Conservation (phyloP, 2,888 invertebrate species). For the Ametastegia equiseti region DNA sequence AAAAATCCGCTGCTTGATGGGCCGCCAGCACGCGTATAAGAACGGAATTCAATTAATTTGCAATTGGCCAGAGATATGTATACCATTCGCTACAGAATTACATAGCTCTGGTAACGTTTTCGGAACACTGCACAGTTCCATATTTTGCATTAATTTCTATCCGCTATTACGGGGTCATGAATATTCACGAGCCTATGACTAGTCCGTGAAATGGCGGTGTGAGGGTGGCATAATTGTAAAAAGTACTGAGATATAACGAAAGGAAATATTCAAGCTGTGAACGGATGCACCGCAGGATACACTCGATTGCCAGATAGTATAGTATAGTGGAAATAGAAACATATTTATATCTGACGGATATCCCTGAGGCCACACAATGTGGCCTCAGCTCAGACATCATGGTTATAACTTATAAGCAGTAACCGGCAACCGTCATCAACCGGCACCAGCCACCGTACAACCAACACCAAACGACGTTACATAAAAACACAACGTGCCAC, state of each 20-base stretch:
- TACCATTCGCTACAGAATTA: not conserved
- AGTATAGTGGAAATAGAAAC: conserved; percentile 47
- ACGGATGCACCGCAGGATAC: conserved; percentile 12
- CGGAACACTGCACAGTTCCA: not conserved
- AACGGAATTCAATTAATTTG: conserved; percentile 35
- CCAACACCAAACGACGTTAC: conserved; percentile 30
- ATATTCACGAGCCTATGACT: conserved; percentile 14
- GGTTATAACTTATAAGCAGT: conserved; percentile 32
- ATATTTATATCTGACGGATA: conserved; percentile 47
- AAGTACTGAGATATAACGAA: not conserved
- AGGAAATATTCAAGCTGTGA: conserved; percentile 14
- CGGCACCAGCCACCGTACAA: conserved; percentile 17
- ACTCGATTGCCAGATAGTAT: conserved; percentile 31
- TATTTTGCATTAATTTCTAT: conserved; percentile 12
- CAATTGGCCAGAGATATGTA: not conserved
- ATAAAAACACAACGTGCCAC: conserved; percentile 42
- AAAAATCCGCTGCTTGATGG: not conserved
- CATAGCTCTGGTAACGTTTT: conserved; percentile 18
- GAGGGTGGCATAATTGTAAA: not conserved
- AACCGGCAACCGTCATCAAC: conserved; percentile 8
- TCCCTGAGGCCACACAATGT: conserved; percentile 45
- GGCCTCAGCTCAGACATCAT: conserved; percentile 5
- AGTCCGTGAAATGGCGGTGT: not conserved
- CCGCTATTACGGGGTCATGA: not conserved
- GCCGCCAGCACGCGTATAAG: not conserved